phyloP scores from a whole-genome alignment of 2,113 vertebrate species.

The Orthonyx spaldingii region DNA sequence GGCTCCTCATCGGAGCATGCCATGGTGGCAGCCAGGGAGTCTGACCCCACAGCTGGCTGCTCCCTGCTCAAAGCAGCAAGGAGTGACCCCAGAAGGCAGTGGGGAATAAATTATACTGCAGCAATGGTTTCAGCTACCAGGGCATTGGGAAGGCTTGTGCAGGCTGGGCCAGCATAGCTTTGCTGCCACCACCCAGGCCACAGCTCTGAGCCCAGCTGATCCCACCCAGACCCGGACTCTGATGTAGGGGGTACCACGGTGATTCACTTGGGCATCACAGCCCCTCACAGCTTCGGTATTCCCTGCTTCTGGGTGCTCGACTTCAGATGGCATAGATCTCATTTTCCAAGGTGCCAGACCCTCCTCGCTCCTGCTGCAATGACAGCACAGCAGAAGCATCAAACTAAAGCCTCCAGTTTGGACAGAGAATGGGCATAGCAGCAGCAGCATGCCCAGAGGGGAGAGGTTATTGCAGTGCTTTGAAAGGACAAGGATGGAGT shows the following conservation, averaged over 20 bases:
- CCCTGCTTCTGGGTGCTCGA: not conserved
- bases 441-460: not conserved
- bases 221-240: not conserved
- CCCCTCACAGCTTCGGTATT: not conserved
- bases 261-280: not conserved
- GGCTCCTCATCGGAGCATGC: not conserved
- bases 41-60: not conserved
- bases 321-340: not conserved
- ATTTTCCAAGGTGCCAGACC: not conserved
- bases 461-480: slow-evolving; percentile 21
- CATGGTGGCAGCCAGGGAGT: not conserved
- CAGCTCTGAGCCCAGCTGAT: not conserved
- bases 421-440: not conserved
- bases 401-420: not conserved
- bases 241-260: no score
- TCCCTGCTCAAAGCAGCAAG: not conserved
- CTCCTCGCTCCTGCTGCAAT: not conserved
- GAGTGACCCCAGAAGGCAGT: not conserved
- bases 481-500: slow-evolving; percentile 3
- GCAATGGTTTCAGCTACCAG: not conserved
- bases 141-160: not conserved
- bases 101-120: not conserved
- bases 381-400: not conserved
- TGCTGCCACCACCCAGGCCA: not conserved
- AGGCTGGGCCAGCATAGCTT: not conserved